phyloP scores from a whole-genome alignment of 2,888 invertebrate species.

The Maniola hyperantus region DNA sequence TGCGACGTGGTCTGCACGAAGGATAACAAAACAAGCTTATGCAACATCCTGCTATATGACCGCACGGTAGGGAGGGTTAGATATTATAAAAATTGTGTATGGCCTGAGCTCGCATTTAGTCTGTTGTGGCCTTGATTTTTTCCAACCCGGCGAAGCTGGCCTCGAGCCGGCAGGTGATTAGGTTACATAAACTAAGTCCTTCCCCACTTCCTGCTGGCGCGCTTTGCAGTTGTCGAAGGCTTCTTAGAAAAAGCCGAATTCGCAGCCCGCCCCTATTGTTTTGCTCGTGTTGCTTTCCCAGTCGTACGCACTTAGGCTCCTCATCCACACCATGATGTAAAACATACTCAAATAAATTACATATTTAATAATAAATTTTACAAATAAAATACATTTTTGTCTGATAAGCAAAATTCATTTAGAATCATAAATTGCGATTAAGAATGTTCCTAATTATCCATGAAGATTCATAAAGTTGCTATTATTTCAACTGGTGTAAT shows the following conservation, averaged over 20 bases:
- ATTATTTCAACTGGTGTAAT: slow-evolving; percentile 8
- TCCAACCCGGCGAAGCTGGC: slow-evolving; percentile 65
- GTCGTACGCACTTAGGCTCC: slow-evolving; percentile 57
- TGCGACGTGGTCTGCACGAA: slow-evolving; percentile 67
- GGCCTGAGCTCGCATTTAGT: slow-evolving; percentile 65
- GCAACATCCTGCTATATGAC: slow-evolving; percentile 78
- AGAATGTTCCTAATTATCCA: slow-evolving; percentile 2
- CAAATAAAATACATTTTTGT: not conserved
- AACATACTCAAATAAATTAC: not conserved
- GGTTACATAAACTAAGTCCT: slow-evolving; percentile 80
- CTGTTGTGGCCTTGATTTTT: slow-evolving; percentile 77
- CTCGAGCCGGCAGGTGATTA: slow-evolving; percentile 80
- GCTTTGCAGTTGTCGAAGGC: slow-evolving; percentile 76
- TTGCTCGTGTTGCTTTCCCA: slow-evolving; percentile 67
- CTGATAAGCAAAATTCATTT: not conserved
- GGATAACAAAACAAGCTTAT: slow-evolving; percentile 80
- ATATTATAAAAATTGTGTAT: slow-evolving; percentile 64
- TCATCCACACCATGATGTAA: slow-evolving; percentile 44
- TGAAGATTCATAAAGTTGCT: not conserved
- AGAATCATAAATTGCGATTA: not conserved
- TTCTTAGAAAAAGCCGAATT: slow-evolving; percentile 77
- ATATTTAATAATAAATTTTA: too few species aligned
- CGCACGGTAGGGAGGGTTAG: slow-evolving; percentile 58
- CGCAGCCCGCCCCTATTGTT: slow-evolving; percentile 66
- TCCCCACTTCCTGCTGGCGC: slow-evolving; percentile 80